Base-by-base conservation (phyloP, 2,888 invertebrate genomes). In the Melanostoma mellinum region DNA sequence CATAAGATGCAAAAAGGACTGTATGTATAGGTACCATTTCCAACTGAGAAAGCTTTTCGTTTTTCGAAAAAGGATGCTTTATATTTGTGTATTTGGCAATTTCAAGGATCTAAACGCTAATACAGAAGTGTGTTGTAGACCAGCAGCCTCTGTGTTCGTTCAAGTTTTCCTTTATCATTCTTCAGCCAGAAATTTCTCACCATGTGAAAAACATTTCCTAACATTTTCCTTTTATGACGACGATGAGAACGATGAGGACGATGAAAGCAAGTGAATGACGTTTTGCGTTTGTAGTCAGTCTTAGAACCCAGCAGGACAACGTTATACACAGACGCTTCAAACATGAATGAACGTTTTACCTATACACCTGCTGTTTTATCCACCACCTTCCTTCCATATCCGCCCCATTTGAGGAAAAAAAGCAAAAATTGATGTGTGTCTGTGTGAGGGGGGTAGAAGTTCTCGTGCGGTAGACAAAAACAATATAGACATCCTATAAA, bases 401-500 rank as follows among this genome's bases (percentile, higher is more conserved):
- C 36, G 36, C 63, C 48, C 63, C 38, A 63, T 10, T 48, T 9
- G 50, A 50, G 50, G 48, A 38, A 60, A 50, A 36, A 1, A 5
- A 48, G 20, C 6, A 20, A 55, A 52, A 76, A 50, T 65, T 55
- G 60, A 78, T 53, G 50, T 71, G 42, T 71, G 60, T 71, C 44
- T 75, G 55, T 84, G 75, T 82, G 53, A 36, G 68, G 65, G 10
- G 9, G 50, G 30, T 33, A 35, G 42, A 58, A 73, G 42, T 69
- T 65, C 73, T 74, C 73, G 35, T 55, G 20, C 20, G 48, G 84
- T 79, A 84, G 84, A 84, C 84, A 75, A 84, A 84, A 84, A 84
- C 84, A 79, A 84, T 84, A 84, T 79, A 84, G 84, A 84, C 84
- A 75, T 84, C 74, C 84, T 84, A 84, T 84, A 84, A 84, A 84